Conservation (phyloP, 1,140 invertebrate species). For the Calliphora vicina region DNA sequence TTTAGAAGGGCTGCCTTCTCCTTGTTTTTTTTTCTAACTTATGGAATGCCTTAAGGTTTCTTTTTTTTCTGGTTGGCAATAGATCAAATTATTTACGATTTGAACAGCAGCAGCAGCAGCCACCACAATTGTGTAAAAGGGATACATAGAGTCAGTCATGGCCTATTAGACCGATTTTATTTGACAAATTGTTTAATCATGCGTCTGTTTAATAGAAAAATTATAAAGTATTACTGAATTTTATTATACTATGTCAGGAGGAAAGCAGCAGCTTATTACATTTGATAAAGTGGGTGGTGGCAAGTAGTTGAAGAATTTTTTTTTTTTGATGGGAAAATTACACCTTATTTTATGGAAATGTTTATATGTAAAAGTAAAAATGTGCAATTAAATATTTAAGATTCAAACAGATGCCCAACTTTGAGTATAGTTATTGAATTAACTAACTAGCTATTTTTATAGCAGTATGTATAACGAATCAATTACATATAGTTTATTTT, state of each 20-base stretch:
- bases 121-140: background rate
- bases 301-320: background rate
- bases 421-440: no score
- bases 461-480: no score
- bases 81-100: background rate
- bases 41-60: background rate
- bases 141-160: background rate
- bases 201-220: conserved; percentile 20
- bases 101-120: background rate
- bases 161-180: background rate
- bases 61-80: background rate
- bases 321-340: background rate
- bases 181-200: conserved; percentile 34
- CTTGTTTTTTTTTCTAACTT: background rate
- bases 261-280: background rate
- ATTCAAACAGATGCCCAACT: background rate
- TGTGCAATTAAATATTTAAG: background rate
- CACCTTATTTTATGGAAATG: background rate
- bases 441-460: no score
- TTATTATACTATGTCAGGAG: background rate
- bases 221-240: conserved; percentile 7
- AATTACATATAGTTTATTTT: no score
- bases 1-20: background rate
- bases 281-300: background rate
- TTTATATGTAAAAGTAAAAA: no score